Base-by-base conservation (phyloP, 2,797 vertebrate genomes). In the Varecia variegata region DNA sequence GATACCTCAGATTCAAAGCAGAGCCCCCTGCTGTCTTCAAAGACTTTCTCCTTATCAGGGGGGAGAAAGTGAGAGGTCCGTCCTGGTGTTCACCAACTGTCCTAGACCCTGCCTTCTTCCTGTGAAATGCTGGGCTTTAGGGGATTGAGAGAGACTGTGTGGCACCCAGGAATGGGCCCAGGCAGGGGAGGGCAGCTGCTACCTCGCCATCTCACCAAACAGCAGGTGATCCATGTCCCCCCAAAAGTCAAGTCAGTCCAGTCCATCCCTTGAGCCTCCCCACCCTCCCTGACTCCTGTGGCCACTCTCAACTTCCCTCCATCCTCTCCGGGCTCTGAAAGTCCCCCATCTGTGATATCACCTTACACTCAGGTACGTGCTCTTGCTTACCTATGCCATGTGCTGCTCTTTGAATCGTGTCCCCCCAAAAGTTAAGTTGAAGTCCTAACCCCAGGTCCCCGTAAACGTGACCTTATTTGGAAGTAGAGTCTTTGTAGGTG, bases 21-120 rank as follows among this genome's bases (percentile, higher is more conserved):
- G 96, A 97, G 93, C 79, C 95, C 97, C 95, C 96, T 58, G 79
- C 88, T 96, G 95, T 86, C 97, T 98, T 98, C 97, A 98, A 98
- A 98, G 97, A 94, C 88, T 93, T 96, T 58, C 81, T 93, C 94
- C 68, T 87, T 96, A 38, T 92, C 95, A 94, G 70, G 25, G 95
- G 97, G 92, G 90, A 97, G 90, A 85, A 80, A 96, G 79, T 38
- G 91, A 87, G 90, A 35, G 83, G 65, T 27, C 15, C 7, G 50
- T 20, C 40, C 47, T 40, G 27, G 35, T 54, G 35, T 93, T 92
- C 54, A 58, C 79, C 35, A 25, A 1, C 60, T 18, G 1, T 40
- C 50, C 52, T 21, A 18, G 0, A 4, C 21, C 45, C 62, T 21
- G n/a, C 84, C 89, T 62, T 70, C n/a, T 52, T 45, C 15, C 27